Evolutionary conservation across 2,888 invertebrate species (phyloP).

Genomic region (Acleris laterana): DNA sequence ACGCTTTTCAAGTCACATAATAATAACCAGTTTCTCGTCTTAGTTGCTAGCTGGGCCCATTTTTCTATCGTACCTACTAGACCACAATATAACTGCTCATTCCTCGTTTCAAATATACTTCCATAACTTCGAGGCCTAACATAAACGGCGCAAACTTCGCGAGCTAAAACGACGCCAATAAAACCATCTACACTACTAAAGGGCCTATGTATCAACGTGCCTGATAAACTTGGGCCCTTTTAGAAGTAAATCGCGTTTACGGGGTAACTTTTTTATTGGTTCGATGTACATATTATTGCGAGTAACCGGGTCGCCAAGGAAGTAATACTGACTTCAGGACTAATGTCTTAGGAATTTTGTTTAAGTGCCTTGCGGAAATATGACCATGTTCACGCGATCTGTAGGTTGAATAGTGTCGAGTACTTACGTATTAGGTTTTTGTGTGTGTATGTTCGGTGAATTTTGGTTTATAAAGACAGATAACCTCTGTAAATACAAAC

Average conservation of each 20-base stretch:
- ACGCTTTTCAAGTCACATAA: too few species aligned
- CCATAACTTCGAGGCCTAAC: background rate
- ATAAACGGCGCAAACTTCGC: slow-evolving; percentile 7
- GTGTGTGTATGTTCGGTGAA: too few species aligned
- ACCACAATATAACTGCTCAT: background rate
- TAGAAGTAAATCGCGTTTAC: slow-evolving; percentile 7
- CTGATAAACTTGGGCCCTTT: background rate
- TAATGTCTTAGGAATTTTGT: slow-evolving; percentile 21
- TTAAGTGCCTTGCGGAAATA: slow-evolving; percentile 18
- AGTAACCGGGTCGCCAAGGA: slow-evolving; percentile 26
- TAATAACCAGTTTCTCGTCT: too few species aligned
- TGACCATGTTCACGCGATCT: slow-evolving; percentile 21
- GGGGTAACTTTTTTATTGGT: slow-evolving; percentile 20
- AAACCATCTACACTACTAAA: slow-evolving; percentile 1
- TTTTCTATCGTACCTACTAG: too few species aligned
- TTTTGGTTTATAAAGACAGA: too few species aligned
- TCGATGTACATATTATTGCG: slow-evolving; percentile 25
- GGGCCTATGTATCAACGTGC: background rate
- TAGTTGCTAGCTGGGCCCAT: too few species aligned
- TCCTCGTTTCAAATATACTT: background rate
- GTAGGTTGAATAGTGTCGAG: background rate
- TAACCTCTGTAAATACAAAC: too few species aligned
- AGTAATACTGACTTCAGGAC: slow-evolving; percentile 14
- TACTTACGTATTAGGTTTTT: background rate
- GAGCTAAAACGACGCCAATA: slow-evolving; percentile 4